Evolutionary conservation across 2,888 invertebrate species (phyloP), one percentile per base, ranked within the genome.

Genomic region (Stenodema calcarata): DNA sequence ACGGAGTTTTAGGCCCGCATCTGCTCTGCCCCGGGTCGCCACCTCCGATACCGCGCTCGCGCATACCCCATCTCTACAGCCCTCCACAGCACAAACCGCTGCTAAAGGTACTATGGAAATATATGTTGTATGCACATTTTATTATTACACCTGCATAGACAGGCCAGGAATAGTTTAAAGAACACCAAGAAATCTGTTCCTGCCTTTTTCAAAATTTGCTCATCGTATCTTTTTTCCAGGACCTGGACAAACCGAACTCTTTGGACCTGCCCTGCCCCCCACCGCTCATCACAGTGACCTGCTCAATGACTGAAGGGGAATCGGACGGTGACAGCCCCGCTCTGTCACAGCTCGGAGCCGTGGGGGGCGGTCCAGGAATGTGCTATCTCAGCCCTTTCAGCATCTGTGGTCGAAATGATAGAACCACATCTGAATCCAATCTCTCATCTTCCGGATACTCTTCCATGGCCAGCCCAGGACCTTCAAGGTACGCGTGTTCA

Each of bases 381-480:
- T 94, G 94, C 89, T 96, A 95, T 90, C 91, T 96, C 18, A 95
- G 95, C 90, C 96, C 96, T 0, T 96, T 96, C 90, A 94, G 95
- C 0, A 95, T 95, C 93, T 94, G 94, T 73, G 93, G 93, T 0
- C 92, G 95, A 88, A 94, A 94, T 16, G 95, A 95, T 90, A 93
- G 96, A 89, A 95, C 95, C 0, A 95, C 95, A 16, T 96, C 96
- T 0, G 96, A 96, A 91, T 96, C 96, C 1, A 96, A 96, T 91
- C 92, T 96, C 62, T 96, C 96, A 88, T 96, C 96, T 11, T 96
- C 96, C 0, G 96, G 96, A 11, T 96, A 96, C 91, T 95, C 95
- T 88, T 96, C 96, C 1, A 96, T 96, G 95, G 95, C 96, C 0
- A 95, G 95, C 91, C 96, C 96, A 0, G 96, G 95, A 0, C 95